Conservation (phyloP, 2,888 invertebrate genomes). For the Perithous albicinctus region DNA sequence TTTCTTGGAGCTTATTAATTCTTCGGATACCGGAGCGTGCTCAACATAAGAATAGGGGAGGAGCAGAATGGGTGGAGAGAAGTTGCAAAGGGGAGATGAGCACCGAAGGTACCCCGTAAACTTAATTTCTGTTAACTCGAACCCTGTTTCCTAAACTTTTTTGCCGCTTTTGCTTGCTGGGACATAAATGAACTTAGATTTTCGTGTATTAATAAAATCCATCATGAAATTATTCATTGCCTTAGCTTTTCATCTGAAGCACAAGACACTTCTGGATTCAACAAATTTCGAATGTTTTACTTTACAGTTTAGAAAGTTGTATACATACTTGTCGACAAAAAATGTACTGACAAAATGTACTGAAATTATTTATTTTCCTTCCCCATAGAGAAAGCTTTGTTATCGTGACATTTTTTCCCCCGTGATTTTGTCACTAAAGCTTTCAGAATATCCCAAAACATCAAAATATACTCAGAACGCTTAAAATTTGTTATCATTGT, state of each 20-base stretch:
- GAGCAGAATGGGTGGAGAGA: slow-evolving; percentile 55
- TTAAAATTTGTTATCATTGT: too few relatives aligned
- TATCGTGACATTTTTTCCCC: too few relatives aligned
- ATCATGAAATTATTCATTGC: background rate
- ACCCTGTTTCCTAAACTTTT: slow-evolving; percentile 20
- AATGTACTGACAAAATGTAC: too few relatives aligned
- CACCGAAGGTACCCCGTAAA: slow-evolving; percentile 19
- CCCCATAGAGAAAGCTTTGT: too few relatives aligned
- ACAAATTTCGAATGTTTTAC: background rate
- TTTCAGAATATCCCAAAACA: too few relatives aligned
- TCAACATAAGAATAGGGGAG: slow-evolving; percentile 62
- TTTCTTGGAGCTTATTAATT: slow-evolving; percentile 74
- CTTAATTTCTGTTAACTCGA: slow-evolving; percentile 50
- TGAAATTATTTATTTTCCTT: too few relatives aligned
- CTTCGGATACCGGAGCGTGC: slow-evolving; percentile 69
- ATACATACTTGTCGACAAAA: background rate
- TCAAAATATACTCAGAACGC: too few relatives aligned
- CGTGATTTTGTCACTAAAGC: too few relatives aligned
- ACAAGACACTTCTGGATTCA: background rate
- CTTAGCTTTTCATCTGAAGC: background rate
- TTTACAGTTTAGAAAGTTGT: background rate
- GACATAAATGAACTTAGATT: slow-evolving; percentile 18
- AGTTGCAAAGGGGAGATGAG: slow-evolving; percentile 26
- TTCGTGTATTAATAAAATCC: background rate
- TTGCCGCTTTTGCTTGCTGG: background rate